Evolutionary conservation across 2,797 vertebrate species (phyloP).

Genomic region (Paguma larvata): DNA sequence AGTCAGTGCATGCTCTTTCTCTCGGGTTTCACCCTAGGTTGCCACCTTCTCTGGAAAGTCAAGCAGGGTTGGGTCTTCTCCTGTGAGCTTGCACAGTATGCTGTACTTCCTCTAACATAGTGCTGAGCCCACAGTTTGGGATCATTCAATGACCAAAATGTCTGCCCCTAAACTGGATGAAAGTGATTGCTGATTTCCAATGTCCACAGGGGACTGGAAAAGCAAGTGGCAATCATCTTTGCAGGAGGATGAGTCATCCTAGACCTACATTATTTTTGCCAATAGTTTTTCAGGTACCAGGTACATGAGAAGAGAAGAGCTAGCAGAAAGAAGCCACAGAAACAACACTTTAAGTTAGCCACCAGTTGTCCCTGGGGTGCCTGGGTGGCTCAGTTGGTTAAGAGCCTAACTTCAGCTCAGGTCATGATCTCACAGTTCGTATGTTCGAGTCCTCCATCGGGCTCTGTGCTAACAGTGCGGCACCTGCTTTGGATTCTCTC

Average conservation of each 20-base stretch:
- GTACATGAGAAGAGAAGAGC: background rate
- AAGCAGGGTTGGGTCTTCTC: too few relatives aligned
- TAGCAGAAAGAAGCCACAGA: background rate
- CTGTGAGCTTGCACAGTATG: background rate
- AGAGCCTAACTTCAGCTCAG: too few relatives aligned
- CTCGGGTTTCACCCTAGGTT: background rate
- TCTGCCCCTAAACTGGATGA: too few relatives aligned
- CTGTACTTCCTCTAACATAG: background rate
- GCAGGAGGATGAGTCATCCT: background rate
- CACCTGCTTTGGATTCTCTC: too few relatives aligned
- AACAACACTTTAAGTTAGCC: background rate
- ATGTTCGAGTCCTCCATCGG: too few relatives aligned
- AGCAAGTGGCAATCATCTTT: background rate
- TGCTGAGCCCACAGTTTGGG: background rate
- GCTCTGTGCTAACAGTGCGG: too few relatives aligned
- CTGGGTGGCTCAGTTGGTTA: background rate
- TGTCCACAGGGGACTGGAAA: background rate
- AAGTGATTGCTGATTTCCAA: background rate
- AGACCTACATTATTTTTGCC: background rate
- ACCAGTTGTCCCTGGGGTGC: too few relatives aligned
- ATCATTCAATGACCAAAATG: background rate
- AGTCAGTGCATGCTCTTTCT: background rate
- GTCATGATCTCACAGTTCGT: too few relatives aligned
- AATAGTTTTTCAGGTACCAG: background rate
- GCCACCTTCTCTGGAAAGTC: background rate